Percentiles rank a stretch among this genome's conserved stretches.
Evolutionary conservation across 2,888 invertebrate genomes (phyloP).

Genomic region (Apotomis betuletana): DNA sequence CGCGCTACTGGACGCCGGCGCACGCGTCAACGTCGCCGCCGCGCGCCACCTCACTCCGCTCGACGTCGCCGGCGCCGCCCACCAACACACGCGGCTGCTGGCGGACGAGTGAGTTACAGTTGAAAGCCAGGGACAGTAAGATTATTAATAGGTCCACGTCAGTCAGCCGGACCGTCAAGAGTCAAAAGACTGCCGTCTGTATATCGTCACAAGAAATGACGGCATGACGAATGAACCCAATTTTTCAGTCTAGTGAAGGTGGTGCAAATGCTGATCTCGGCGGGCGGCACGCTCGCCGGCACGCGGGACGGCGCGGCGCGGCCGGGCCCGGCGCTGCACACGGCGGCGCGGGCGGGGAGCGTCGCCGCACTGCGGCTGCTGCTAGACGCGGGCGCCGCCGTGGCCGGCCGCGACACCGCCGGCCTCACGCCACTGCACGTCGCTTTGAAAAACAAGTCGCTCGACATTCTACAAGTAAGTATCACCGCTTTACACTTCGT

Average conservation of each 20-base stretch:
- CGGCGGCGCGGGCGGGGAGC: conserved; percentile 6
- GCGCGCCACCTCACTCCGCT: conserved; percentile 2
- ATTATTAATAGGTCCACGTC: too few relatives aligned
- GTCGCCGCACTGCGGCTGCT: conserved; percentile 2
- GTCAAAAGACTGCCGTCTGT: too few relatives aligned
- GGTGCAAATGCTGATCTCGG: neutral
- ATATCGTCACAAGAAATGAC: too few relatives aligned
- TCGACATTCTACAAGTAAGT: conserved; percentile 6
- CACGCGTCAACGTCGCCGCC: neutral
- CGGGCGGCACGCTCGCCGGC: neutral
- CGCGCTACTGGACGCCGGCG: neutral
- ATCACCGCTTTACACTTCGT: neutral
- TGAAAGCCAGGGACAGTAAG: too few relatives aligned
- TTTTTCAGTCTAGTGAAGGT: conserved; percentile 1
- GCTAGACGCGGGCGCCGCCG: conserved; percentile 6
- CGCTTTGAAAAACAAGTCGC: conserved; percentile 9
- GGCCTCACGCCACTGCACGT: conserved; percentile 15
- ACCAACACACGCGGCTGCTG: neutral
- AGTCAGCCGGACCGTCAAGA: too few relatives aligned
- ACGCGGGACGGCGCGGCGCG: neutral
- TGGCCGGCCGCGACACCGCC: neutral
- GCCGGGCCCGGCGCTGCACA: neutral
- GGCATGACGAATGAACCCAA: neutral
- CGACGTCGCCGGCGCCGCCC: conserved; percentile 2
- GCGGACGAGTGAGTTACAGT: neutral